These are phyloP conservation scores for Malaclemys terrapin DNA, from an alignment of 2,113 vertebrate genomes.

Conservation along the genomic window DNA sequence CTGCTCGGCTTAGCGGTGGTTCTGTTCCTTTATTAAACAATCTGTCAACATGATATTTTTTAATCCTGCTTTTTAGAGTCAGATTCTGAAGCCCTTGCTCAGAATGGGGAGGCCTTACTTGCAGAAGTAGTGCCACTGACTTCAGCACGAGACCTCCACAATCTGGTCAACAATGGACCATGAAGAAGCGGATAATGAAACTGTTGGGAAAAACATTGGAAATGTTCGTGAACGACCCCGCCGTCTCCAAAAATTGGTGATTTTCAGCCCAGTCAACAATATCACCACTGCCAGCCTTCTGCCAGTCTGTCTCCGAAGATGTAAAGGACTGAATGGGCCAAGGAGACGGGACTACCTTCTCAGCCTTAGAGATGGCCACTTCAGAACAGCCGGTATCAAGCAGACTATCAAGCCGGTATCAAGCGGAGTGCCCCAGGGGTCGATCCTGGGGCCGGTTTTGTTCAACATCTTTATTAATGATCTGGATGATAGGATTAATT, in stretches of 20 bases:
- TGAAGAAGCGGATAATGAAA: neutral
- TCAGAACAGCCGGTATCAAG: neutral
- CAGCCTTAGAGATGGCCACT: neutral
- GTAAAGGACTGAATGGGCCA: neutral
- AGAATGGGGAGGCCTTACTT: neutral
- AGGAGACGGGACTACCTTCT: neutral
- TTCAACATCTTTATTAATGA: too few relatives aligned
- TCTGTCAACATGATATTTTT: neutral
- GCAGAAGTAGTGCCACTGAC: neutral
- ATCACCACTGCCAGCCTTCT: neutral
- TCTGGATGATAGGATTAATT: too few relatives aligned
- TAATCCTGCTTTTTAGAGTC: neutral
- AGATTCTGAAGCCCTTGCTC: too few relatives aligned
- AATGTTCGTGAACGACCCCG: neutral
- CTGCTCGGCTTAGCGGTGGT: neutral
- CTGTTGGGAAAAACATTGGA: neutral
- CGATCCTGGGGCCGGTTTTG: too few relatives aligned
- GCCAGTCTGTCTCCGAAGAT: neutral
- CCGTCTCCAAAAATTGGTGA: neutral
- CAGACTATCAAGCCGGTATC: too few relatives aligned
- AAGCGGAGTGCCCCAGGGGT: too few relatives aligned
- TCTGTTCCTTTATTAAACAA: neutral
- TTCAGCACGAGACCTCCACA: neutral
- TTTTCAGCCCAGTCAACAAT: neutral
- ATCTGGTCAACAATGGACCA: neutral